Conservation (phyloP, 2,888 invertebrate species). For the Balanococcus diminutus region DNA sequence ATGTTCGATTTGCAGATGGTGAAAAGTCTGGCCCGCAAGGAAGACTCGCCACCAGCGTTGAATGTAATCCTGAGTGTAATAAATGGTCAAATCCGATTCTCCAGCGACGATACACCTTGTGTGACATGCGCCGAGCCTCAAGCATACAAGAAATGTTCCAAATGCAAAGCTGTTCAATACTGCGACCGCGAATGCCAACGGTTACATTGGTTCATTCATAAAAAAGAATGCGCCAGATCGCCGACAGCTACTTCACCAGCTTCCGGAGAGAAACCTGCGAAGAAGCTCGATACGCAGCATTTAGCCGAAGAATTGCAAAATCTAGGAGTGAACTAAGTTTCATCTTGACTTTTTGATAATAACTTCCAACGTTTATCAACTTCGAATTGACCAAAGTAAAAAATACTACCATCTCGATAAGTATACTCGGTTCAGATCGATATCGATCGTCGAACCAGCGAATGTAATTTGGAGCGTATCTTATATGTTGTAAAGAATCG, state of each 20-base stretch:
- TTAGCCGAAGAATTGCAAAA: slow-evolving; percentile 39
- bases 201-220: slow-evolving; percentile 90
- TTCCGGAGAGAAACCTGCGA: not conserved
- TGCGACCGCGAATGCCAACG: slow-evolving; percentile 94
- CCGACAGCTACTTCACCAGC: slow-evolving; percentile 32
- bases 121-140: slow-evolving; percentile 87
- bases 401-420: not conserved
- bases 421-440: not conserved
- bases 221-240: slow-evolving; percentile 71
- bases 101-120: slow-evolving; percentile 69
- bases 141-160: slow-evolving; percentile 90
- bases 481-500: not conserved
- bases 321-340: slow-evolving; percentile 10
- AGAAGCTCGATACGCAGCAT: slow-evolving; percentile 27
- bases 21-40: slow-evolving; percentile 75
- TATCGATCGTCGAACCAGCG: not conserved
- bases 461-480: not conserved
- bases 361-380: not conserved
- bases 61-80: slow-evolving; percentile 79
- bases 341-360: not conserved
- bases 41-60: slow-evolving; percentile 75
- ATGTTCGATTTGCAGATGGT: slow-evolving; percentile 66
- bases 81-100: slow-evolving; percentile 67
- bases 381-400: not conserved
- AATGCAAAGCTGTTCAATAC: slow-evolving; percentile 91